These are phyloP conservation scores for Cheiracanthium punctorium DNA, from an alignment of 2,888 invertebrate species.

Conservation along the genomic window DNA sequence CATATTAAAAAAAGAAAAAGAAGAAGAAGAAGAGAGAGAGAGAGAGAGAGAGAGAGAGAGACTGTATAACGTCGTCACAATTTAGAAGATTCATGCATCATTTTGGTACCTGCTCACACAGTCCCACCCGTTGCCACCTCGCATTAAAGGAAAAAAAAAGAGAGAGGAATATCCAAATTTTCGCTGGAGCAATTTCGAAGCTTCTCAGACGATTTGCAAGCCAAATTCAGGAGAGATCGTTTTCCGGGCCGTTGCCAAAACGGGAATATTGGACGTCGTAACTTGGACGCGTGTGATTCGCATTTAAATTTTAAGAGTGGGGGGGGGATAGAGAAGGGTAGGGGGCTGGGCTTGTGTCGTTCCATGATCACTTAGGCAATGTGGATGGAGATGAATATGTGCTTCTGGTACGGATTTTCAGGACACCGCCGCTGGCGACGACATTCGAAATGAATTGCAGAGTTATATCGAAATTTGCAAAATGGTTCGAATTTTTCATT, in stretches of 20 bases:
- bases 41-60: too few species aligned
- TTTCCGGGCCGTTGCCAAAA: neutral
- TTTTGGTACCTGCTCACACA: neutral
- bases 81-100: slow-evolving; percentile 6
- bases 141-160: neutral
- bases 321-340: too few species aligned
- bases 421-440: too few species aligned
- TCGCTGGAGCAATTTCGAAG: neutral
- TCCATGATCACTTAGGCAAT: neutral
- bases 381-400: neutral
- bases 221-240: neutral
- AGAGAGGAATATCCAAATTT: neutral
- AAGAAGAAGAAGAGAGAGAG: too few species aligned
- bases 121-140: neutral
- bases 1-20: neutral
- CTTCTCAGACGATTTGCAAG: slow-evolving; percentile 2
- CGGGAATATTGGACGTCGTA: neutral
- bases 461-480: too few species aligned
- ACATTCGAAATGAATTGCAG: too few species aligned
- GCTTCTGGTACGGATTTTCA: too few species aligned
- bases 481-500: too few species aligned
- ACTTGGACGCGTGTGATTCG: neutral
- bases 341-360: neutral
- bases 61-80: neutral
- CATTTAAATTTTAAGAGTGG: slow-evolving; percentile 3